Base-by-base conservation (phyloP, 2,888 invertebrate genomes). In the Koerneria pararmatus region DNA sequence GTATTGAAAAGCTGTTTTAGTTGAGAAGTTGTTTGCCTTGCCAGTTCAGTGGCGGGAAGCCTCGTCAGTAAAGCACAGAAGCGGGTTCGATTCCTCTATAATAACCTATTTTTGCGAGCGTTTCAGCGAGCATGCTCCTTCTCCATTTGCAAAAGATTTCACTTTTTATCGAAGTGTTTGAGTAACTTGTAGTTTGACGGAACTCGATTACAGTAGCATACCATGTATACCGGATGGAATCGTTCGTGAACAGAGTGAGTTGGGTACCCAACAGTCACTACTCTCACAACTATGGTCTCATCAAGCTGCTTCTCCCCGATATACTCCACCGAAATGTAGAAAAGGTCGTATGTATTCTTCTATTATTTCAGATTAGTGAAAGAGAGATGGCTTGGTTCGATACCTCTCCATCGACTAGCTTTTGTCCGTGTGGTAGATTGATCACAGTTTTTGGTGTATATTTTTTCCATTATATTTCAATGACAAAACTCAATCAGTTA, bases 211-310 rank as follows among this genome's bases (percentile, higher is more conserved):
- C 56, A 64, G 64, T 64, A 8, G 29, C 31, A 3, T 56, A 64
- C 27, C 37, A 56, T 24, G 32, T 69, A 19, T 66, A 73, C 54
- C 63, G 69, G 27, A 56, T 70, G 32, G 65, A 68, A 1, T 22
- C 66, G 2, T 73, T 63, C 51, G 58, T 67, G 11, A 51, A 62
- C 1, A 31, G 68, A 3, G 69, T 75, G 1, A 57, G 67, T 2
- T 75, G 75, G 75, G 72, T 75, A 51, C 75, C 73, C 8, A 75
- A 73, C 29, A 48, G 48, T 27, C 75, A 75, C 27, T 75, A 75
- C 48, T 75, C 75, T 0, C 69, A 69, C 4, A 51, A 66, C 1
- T 72, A 67, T 32, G 73, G 72, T 19, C 48, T 75, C 29, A 65
- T 64, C 35, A 75, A 75, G 59, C 67, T 75, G 8, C 19, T 74